Conservation (phyloP, 2,888 invertebrate species). For the Lampropteryx suffumata region DNA sequence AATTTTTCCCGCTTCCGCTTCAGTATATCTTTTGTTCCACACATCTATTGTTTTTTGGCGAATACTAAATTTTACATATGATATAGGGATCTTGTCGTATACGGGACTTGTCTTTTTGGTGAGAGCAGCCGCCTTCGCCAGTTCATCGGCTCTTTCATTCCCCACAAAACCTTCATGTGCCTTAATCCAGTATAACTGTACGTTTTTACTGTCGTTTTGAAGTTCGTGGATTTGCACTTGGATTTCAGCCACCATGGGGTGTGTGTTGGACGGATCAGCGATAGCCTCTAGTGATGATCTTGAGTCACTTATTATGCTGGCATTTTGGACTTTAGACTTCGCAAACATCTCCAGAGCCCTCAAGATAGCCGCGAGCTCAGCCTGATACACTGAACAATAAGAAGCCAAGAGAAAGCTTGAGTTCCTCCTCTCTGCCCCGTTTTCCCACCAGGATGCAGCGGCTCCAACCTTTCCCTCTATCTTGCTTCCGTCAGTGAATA, state of each 20-base stretch:
- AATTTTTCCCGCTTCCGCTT: too few species aligned
- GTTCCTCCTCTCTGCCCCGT: background rate
- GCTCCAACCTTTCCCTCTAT: background rate
- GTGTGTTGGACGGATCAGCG: background rate
- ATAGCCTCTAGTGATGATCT: background rate
- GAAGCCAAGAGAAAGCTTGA: too few species aligned
- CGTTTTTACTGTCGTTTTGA: background rate
- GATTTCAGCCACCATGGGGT: background rate
- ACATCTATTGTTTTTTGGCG: too few species aligned
- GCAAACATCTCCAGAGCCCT: background rate
- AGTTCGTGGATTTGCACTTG: background rate
- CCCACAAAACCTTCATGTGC: background rate
- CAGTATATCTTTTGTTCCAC: too few species aligned
- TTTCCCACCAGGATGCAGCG: too few species aligned
- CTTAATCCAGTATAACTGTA: background rate
- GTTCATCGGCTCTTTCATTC: too few species aligned
- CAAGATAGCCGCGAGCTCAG: too few species aligned
- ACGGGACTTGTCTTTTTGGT: constrained; percentile 6
- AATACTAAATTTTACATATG: too few species aligned
- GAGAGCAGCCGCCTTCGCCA: constrained; percentile 2
- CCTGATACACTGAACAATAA: too few species aligned
- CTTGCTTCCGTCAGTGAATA: background rate
- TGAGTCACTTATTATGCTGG: background rate
- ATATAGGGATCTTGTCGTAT: too few species aligned
- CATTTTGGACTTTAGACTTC: background rate